phyloP scores from a whole-genome alignment of 2,113 vertebrate genomes.

The Sorex fumeus region DNA sequence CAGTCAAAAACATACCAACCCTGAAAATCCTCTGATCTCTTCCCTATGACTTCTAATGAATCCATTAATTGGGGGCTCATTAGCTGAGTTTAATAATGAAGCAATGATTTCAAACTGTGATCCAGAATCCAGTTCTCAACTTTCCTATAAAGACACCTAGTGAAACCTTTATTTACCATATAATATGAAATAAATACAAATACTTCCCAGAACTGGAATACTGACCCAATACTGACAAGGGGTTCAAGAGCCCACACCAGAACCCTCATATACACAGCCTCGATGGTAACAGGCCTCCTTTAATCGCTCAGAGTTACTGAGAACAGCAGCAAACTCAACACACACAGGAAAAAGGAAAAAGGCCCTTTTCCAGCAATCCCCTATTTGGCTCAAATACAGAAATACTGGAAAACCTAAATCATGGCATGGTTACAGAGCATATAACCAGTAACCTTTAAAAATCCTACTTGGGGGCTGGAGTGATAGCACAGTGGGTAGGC shows the following conservation, averaged over 20 bases:
- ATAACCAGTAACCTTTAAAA: neutral
- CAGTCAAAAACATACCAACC: neutral
- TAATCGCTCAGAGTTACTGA: neutral
- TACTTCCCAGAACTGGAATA: conserved; percentile 11
- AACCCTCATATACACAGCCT: neutral
- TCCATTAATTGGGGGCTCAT: neutral
- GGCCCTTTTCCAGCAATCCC: too few species aligned
- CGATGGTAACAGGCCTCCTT: neutral
- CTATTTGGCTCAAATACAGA: conserved; percentile 1
- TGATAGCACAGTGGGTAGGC: too few species aligned
- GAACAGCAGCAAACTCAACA: conserved; percentile 13
- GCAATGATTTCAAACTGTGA: neutral
- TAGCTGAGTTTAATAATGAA: neutral
- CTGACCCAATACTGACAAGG: neutral
- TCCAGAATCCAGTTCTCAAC: conserved; percentile 7
- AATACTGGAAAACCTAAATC: neutral
- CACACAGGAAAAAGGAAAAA: conserved; percentile 31
- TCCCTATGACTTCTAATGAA: neutral
- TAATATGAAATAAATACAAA: conserved; percentile 32
- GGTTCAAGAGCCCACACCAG: neutral
- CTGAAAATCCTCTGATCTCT: neutral
- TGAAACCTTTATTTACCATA: conserved; percentile 2
- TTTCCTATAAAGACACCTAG: neutral
- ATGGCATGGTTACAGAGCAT: neutral
- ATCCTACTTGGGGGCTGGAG: too few species aligned